Evolutionary conservation across 2,113 vertebrate species (phyloP), one percentile per base, ranked within the genome.

Genomic region (Brienomyrus brachyistius): DNA sequence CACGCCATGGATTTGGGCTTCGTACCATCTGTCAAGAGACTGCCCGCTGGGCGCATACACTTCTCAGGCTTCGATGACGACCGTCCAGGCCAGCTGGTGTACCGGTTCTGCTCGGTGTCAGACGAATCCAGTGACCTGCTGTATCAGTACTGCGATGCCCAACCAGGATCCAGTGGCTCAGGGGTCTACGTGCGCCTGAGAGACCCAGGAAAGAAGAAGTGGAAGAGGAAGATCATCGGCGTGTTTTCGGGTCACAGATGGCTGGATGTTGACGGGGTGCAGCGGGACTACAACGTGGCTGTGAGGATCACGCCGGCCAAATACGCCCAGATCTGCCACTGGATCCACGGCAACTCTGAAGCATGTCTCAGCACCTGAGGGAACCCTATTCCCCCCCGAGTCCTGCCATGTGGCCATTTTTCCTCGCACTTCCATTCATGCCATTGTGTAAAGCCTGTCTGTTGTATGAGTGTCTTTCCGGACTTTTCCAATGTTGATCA

Each of bases 11-110:
- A 98, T 35, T 94, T 99, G 8, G 98, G 98, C 2, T 92, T 98
- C 19, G 97, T 98, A 48, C 97, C 98, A 0, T 92, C 97, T 0
- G 92, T 98, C 52, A 96, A 95, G 94, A 98, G 97, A 93, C 94
- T 98, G 91, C 98, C 97, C 0, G 96, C 97, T 0, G 97, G 97
- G 23, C 96, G 97, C 94, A 98, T 99, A 93, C 98, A 99, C 93
- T 99, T 99, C 94, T 99, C 98, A 0, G 98, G 98, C 45, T 99
- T 99, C 43, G 98, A 99, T n/a, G 94, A 95, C 0, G 98, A 99
- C 91, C 93, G 97, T 10, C 95, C 96, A 0, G 98, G 96, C 15
- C 96, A 98, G 91, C 90, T 99, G 92, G 98, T 99, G 88, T 99
- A 99, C 89, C 96, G 98, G 1, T 99, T 99, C 92, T 99, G 98